phyloP scores from a whole-genome alignment of 2,797 vertebrate species.

The Ceryle rudis region DNA sequence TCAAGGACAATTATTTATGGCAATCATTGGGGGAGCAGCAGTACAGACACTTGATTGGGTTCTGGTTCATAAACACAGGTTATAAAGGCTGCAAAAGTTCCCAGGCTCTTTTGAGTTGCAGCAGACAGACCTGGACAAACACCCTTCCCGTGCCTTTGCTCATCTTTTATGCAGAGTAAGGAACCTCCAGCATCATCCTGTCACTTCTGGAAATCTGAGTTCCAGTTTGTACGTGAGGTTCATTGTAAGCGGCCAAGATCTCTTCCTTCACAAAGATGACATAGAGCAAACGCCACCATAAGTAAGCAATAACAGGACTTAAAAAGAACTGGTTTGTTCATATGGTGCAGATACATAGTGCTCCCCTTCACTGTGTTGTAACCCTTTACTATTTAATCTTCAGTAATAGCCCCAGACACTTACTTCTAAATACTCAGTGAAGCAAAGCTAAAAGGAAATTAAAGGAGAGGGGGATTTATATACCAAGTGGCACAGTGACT shows the following conservation, averaged over 20 bases:
- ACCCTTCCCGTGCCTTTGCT: background rate
- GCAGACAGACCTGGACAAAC: background rate
- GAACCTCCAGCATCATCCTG: background rate
- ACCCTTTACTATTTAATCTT: background rate
- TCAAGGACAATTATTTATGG: background rate
- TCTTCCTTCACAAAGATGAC: background rate
- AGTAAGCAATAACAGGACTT: background rate
- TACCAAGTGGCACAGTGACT: background rate
- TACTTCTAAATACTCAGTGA: background rate
- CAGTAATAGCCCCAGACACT: background rate
- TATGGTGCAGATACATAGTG: fast-evolving
- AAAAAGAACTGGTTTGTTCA: background rate
- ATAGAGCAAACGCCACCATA: fast-evolving
- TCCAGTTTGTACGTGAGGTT: fast-evolving
- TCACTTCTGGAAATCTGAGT: background rate
- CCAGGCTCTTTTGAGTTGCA: fast-evolving
- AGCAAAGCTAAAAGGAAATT: background rate
- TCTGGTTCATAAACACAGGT: background rate
- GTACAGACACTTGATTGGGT: fast-evolving
- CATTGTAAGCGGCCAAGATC: fast-evolving
- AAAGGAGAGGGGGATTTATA: background rate
- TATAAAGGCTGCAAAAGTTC: background rate
- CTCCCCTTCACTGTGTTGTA: background rate
- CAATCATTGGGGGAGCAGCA: fast-evolving
- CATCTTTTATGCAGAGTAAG: fast-evolving